phyloP scores from a whole-genome alignment of 2,113 vertebrate genomes.

The Oncorhynchus gorbuscha region DNA sequence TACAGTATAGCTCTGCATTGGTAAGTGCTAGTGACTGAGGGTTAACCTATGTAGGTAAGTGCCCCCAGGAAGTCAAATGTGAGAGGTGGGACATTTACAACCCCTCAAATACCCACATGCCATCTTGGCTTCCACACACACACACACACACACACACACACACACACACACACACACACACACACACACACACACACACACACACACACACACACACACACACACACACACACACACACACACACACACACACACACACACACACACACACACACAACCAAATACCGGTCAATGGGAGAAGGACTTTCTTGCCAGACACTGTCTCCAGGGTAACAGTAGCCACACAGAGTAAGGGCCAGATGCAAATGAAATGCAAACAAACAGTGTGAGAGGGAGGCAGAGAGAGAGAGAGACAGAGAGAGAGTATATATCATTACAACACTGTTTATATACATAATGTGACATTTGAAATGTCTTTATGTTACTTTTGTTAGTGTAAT shows the following conservation, averaged over 20 bases:
- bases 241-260: constrained; percentile 25
- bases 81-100: background rate
- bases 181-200: constrained; percentile 16
- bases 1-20: background rate
- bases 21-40: background rate
- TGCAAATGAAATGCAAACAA: constrained; percentile 23
- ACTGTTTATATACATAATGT: too few relatives aligned
- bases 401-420: background rate
- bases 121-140: constrained; percentile 7
- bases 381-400: background rate
- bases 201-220: constrained; percentile 27
- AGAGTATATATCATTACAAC: too few relatives aligned
- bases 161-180: constrained; percentile 26
- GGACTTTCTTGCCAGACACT: constrained; percentile 5
- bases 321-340: constrained; percentile 23
- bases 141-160: constrained; percentile 22
- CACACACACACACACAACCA: constrained; percentile 21
- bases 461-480: too few relatives aligned
- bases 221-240: constrained; percentile 28
- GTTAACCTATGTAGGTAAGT: constrained; percentile 9
- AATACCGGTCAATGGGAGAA: constrained; percentile 10
- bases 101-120: background rate
- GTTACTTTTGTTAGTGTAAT: too few relatives aligned
- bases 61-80: background rate
- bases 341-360: constrained; percentile 24